phyloP scores from a whole-genome alignment of 1,140 invertebrate genomes.

The Eupristina koningsbergeri region DNA sequence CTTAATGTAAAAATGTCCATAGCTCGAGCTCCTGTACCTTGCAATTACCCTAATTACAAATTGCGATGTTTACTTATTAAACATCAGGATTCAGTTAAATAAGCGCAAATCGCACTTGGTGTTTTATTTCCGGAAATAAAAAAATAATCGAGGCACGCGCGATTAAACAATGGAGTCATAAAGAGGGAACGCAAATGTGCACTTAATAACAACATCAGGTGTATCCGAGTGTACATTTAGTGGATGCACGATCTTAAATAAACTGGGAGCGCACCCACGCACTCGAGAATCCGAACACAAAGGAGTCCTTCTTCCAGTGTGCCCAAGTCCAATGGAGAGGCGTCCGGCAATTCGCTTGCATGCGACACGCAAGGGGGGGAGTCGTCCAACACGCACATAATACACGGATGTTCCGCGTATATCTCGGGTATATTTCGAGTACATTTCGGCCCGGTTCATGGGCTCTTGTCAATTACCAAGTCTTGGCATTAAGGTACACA shows the following conservation, averaged over 20 bases:
- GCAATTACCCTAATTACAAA: too few species aligned
- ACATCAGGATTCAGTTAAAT: not conserved
- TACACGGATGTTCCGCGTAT: too few species aligned
- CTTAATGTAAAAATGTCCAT: too few species aligned
- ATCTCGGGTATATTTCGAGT: not conserved
- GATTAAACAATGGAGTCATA: not conserved
- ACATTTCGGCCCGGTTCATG: not conserved
- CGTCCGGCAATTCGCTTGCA: conserved; percentile 15
- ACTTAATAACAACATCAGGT: conserved; percentile 7
- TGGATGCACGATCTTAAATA: conserved; percentile 34
- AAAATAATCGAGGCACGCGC: not conserved
- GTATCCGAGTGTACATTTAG: not conserved
- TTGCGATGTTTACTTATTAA: not conserved
- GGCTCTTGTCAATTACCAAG: conserved; percentile 35
- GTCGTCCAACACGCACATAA: conserved; percentile 26
- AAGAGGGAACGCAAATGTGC: not conserved
- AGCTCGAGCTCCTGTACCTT: too few species aligned
- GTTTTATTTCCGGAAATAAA: not conserved
- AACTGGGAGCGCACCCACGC: not conserved
- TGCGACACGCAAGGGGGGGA: conserved; percentile 43
- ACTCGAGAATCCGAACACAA: too few species aligned
- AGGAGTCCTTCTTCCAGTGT: too few species aligned
- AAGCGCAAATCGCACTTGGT: conserved; percentile 1
- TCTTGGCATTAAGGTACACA: conserved; percentile 22
- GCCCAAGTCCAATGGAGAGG: too few species aligned